Evolutionary conservation across 2,113 vertebrate genomes (phyloP).

Genomic region (Laticauda laticaudata): DNA sequence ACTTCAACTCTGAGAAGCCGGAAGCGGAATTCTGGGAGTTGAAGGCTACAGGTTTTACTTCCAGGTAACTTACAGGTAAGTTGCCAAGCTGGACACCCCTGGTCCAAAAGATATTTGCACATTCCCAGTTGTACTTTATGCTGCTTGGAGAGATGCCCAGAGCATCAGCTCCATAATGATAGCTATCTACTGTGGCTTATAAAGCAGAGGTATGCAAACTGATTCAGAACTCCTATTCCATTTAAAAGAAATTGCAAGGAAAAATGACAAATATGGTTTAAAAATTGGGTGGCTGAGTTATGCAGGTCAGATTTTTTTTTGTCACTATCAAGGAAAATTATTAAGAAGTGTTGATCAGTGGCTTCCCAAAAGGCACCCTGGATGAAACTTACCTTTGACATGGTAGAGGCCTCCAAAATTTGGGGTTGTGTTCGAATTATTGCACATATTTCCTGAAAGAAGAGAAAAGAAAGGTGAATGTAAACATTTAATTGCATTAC

Average conservation of each 20-base stretch:
- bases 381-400: slow-evolving; percentile 17
- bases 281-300: not conserved
- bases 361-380: not conserved
- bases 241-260: too few relatives aligned
- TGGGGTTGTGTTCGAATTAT: not conserved
- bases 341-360: not conserved
- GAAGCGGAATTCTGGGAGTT: not conserved
- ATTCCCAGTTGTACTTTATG: not conserved
- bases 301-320: not conserved
- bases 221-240: not conserved
- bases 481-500: not conserved
- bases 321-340: not conserved
- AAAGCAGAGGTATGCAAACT: not conserved
- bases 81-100: not conserved
- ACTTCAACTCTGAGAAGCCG: not conserved
- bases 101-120: not conserved
- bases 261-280: not conserved
- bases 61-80: not conserved
- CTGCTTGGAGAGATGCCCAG: not conserved
- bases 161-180: too few relatives aligned
- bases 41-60: not conserved
- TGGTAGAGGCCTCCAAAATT: slow-evolving; percentile 18
- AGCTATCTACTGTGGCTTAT: not conserved
- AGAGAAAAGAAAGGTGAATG: not conserved
- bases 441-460: slow-evolving; percentile 6